Evolutionary conservation across 1,140 invertebrate species (phyloP), one percentile per base, ranked within the genome.

Genomic region (Tribolium castaneum): DNA sequence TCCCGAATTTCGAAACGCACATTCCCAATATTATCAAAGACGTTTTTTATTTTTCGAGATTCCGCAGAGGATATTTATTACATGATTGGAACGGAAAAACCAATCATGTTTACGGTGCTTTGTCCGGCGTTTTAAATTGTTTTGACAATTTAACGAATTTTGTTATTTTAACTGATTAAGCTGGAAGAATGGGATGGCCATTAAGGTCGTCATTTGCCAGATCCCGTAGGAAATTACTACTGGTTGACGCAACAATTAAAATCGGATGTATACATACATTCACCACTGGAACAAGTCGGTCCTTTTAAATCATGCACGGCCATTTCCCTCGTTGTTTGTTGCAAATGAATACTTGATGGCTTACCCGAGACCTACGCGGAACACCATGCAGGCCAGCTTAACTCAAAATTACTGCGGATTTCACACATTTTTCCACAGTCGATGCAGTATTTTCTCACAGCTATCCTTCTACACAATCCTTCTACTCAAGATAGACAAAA

Each of bases 281-380:
- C 14, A 66, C 25, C 13, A n/a, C 59, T 12, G n/a, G 30, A 66
- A 35, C 59, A 66, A 66, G 59, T 66, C 59, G 25, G 25, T 35
- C 59, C 59, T 66, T 66, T 66, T 66, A 66, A 66, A 66, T 66
- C 59, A 66, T 66, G 59, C 30, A 66, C 59, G 30, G 59, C 59
- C 59, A 66, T 66, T 66, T 66, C 59, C 59, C 59, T 66, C 59
- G 59, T 66, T 66, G 59, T 66, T 66, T 66, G 59, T 66, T 66
- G 14, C 59, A 66, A 66, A 66, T 66, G 59, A 66, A 66, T 66
- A 66, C 59, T 66, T 66, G 59, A 66, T 66, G 59, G 59, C 59
- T 35, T 66, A 66, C 59, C 59, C 59, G 59, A 66, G 30, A 66
- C 59, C 59, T 62, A 62, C 56, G 19, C 25, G 30, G 19, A 66